phyloP scores from a whole-genome alignment of 2,113 vertebrate species.

The Percina caprodes region DNA sequence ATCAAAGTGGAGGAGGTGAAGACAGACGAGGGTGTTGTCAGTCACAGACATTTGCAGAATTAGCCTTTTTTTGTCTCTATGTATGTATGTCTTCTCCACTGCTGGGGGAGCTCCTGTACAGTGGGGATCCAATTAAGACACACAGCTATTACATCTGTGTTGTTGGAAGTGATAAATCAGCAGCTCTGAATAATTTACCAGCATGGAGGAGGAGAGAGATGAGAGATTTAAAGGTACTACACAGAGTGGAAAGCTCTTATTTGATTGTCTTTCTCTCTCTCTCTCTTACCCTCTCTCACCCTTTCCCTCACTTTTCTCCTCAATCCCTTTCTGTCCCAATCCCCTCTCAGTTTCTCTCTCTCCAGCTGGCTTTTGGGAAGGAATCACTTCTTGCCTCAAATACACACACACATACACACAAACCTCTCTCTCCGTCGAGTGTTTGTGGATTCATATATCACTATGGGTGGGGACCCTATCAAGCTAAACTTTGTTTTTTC shows the following conservation, averaged over 20 bases:
- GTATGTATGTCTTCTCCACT: too few relatives aligned
- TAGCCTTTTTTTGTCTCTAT: background rate
- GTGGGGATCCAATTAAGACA: conserved; percentile 61
- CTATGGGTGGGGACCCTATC: conserved; percentile 20
- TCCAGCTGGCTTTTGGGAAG: conserved; percentile 25
- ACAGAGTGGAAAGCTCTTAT: conserved; percentile 41
- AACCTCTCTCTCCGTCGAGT: background rate
- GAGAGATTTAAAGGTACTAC: conserved; percentile 65
- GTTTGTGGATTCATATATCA: conserved; percentile 23
- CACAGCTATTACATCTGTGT: conserved; percentile 61
- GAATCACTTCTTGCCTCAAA: background rate
- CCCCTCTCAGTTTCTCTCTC: background rate
- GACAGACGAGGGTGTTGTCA: too few relatives aligned
- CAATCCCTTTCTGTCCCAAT: conserved; percentile 13
- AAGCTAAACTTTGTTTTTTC: conserved; percentile 26
- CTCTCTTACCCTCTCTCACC: too few relatives aligned
- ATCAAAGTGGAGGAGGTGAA: too few relatives aligned
- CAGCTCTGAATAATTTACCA: conserved; percentile 79
- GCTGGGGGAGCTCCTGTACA: conserved; percentile 37
- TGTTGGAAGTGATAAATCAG: conserved; percentile 78
- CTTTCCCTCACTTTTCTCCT: background rate
- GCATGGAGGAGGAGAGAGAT: conserved; percentile 37
- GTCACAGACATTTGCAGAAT: background rate
- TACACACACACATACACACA: conserved; percentile 5
- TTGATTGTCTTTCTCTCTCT: conserved; percentile 23